Conservation (phyloP, 2,797 vertebrate genomes). For the Myotis pilosus region DNA sequence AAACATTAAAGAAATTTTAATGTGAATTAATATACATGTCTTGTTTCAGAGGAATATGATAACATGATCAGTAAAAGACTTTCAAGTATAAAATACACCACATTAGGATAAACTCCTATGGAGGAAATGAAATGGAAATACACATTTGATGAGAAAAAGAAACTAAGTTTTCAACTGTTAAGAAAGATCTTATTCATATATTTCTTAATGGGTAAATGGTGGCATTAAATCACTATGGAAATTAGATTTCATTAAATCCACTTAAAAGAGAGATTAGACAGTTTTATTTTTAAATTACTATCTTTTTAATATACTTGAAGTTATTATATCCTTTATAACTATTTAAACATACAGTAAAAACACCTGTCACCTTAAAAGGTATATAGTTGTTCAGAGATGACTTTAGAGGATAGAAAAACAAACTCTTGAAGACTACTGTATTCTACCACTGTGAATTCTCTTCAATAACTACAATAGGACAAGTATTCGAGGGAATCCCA, state of each 20-base stretch:
- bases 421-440: not conserved
- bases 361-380: not conserved
- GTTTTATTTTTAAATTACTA: conserved; percentile 18
- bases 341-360: conserved; percentile 10
- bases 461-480: not conserved
- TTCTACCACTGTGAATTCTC: not conserved
- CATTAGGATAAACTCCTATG: not conserved
- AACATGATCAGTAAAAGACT: not conserved
- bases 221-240: not conserved
- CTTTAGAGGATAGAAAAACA: not conserved
- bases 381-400: not conserved
- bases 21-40: not conserved
- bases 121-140: not conserved
- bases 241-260: not conserved
- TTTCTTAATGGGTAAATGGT: not conserved
- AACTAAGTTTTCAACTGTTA: not conserved
- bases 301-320: not conserved
- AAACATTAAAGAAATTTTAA: not conserved
- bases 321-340: not conserved
- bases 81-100: not conserved
- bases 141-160: not conserved
- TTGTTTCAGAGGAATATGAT: not conserved
- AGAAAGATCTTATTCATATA: not conserved
- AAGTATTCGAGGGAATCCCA: not conserved
- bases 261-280: not conserved